phyloP scores from a whole-genome alignment of 92 coral and sea anemone species.

The Paragorgia papillata region DNA sequence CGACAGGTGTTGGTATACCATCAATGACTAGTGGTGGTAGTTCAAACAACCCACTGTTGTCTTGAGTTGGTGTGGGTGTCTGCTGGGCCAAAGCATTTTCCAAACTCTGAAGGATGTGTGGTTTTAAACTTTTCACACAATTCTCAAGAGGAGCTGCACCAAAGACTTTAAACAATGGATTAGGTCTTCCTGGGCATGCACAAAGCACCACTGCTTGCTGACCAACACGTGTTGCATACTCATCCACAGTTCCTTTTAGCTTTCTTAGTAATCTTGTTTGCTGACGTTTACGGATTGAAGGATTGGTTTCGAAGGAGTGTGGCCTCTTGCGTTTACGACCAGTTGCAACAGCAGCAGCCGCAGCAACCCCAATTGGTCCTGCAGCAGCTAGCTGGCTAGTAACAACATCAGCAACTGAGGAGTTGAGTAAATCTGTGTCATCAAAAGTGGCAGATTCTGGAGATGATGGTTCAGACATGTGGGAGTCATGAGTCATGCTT shows the following conservation, averaged over 20 bases:
- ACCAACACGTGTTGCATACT: slow-evolving; percentile 98
- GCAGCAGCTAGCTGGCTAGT: slow-evolving; percentile 99
- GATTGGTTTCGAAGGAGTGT: slow-evolving; percentile 96
- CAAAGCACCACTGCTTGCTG: slow-evolving; percentile 97
- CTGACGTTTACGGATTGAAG: slow-evolving; percentile 97
- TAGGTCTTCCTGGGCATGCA: slow-evolving; percentile 97
- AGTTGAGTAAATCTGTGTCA: slow-evolving; percentile 81
- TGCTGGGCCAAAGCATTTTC: slow-evolving; percentile 95
- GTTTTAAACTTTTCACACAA: slow-evolving; percentile 86
- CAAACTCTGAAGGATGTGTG: slow-evolving; percentile 84
- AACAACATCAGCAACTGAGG: slow-evolving; percentile 86
- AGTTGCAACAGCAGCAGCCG: slow-evolving; percentile 99
- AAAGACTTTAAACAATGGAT: slow-evolving; percentile 92
- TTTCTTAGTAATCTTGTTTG: slow-evolving; percentile 95
- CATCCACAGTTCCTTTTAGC: slow-evolving; percentile 92
- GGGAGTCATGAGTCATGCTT: slow-evolving; percentile 31
- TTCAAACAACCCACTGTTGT: slow-evolving; percentile 83
- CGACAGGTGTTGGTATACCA: slow-evolving; percentile 99
- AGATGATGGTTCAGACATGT: slow-evolving; percentile 82
- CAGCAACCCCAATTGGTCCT: slow-evolving; percentile 98
- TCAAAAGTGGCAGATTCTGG: slow-evolving; percentile 97
- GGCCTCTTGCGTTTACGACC: slow-evolving; percentile 97
- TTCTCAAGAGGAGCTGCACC: slow-evolving; percentile 99
- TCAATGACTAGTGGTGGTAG: slow-evolving; percentile 95
- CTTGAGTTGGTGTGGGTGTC: slow-evolving; percentile 93